phyloP scores from a whole-genome alignment of 2,888 invertebrate species.

The Athalia rosae region DNA sequence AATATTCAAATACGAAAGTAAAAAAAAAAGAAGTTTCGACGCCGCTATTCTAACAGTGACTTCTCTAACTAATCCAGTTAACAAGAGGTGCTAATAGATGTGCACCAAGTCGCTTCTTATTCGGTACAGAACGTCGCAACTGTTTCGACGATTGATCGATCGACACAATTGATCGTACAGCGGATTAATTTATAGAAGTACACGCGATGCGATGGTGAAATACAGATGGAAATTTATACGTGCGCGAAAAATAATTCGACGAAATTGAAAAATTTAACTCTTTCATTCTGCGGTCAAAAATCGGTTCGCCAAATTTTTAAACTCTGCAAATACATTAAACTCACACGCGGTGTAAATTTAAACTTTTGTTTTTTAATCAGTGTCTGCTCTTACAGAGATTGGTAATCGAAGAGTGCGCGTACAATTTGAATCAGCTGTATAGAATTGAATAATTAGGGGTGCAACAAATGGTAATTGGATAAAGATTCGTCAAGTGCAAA shows the following conservation, averaged over 20 bases:
- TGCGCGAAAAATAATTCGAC: background rate
- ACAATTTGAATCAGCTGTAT: too few relatives aligned
- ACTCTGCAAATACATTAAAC: background rate
- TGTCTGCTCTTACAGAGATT: too few relatives aligned
- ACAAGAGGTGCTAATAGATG: constrained; percentile 54
- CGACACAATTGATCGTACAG: constrained; percentile 6
- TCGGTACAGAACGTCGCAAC: constrained; percentile 23
- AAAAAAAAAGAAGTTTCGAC: constrained; percentile 53
- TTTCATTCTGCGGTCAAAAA: background rate
- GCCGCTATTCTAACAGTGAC: constrained; percentile 53
- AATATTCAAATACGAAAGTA: constrained; percentile 57
- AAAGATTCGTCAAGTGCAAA: background rate
- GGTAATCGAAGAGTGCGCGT: too few relatives aligned
- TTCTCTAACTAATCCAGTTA: constrained; percentile 53
- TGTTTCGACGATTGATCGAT: constrained; percentile 3
- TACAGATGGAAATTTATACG: background rate
- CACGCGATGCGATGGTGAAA: too few relatives aligned
- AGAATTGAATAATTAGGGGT: too few relatives aligned
- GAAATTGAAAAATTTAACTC: constrained; percentile 8
- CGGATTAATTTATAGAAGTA: background rate
- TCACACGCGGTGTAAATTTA: background rate
- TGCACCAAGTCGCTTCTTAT: constrained; percentile 31
- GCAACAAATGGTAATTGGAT: background rate
- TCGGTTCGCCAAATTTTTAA: background rate
- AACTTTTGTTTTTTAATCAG: background rate